Base-by-base conservation (phyloP, 2,888 invertebrate species). In the Asteroscopus sphinx region DNA sequence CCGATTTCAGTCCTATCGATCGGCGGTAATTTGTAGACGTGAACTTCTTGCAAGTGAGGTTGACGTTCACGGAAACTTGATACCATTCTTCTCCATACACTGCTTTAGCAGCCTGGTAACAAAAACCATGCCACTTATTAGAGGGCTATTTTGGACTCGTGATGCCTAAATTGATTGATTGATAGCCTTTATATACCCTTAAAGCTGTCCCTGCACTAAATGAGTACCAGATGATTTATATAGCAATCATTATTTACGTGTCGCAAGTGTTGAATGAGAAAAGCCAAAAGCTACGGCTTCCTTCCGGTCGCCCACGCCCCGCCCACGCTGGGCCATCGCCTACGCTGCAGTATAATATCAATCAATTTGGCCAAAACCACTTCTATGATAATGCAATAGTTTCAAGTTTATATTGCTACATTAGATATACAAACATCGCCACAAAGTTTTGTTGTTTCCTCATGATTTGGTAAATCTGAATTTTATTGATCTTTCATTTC, bases 301-400 rank as follows among this genome's bases (percentile, higher is more conserved):
- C 93, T 93, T 93, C 92, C 93, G 92, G 91, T 80, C 90, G 86
- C 92, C 93, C 85, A 92, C 93, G 78, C 70, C 61, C 74, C 82
- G 81, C 88, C 85, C 82, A 81, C 88, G 67, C 76, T 58, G 59
- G 61, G 30, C 64, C 65, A 60, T 76, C 85, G 85, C 90, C 88
- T 78, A 82, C 90, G 82, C 86, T 62, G 53, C 40, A 52, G 65
- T 73, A 74, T 85, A 81, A 84, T 85, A 88, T 88, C 87, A 87
- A 89, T 91, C 88, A 90, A 84, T 83, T 83, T 81, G 80, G 84
- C 82, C 80, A 85, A 73, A 83, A 82, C 84, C 68, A 85, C 87
- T 86, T 83, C 80, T 83, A 86, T 83, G 81, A 83, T 85, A 75
- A 85, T 82, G 83, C 67, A 69, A 74, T 67, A 73, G 67, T 68